These are phyloP conservation scores for Hystrix cristata DNA, from an alignment of 2,113 vertebrate species.

Conservation along the genomic window DNA sequence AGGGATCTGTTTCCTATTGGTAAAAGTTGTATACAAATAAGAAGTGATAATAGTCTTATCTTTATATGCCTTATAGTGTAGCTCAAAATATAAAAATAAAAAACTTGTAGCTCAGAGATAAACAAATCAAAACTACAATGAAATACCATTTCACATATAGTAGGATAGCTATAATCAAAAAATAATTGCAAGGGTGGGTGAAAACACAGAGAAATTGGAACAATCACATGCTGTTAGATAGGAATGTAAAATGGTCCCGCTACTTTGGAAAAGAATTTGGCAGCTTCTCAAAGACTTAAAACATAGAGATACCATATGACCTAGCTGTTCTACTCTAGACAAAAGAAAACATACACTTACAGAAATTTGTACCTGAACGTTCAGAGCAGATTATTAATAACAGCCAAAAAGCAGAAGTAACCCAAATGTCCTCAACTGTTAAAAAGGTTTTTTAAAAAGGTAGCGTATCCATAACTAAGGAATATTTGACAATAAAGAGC, in stretches of 20 bases:
- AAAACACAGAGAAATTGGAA: background rate
- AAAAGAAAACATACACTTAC: background rate
- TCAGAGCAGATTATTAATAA: background rate
- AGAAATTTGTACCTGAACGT: background rate
- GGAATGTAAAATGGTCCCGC: background rate
- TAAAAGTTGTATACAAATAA: background rate
- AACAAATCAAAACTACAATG: background rate
- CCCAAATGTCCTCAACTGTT: background rate
- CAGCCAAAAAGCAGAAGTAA: background rate
- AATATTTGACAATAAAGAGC: background rate
- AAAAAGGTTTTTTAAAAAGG: background rate
- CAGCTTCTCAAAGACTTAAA: background rate
- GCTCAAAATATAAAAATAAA: constrained; percentile 39
- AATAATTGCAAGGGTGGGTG: background rate
- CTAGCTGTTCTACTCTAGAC: background rate
- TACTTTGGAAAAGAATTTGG: background rate
- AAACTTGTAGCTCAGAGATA: background rate
- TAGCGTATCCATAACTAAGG: background rate
- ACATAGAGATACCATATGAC: background rate
- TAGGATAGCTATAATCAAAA: background rate
- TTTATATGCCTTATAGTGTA: background rate
- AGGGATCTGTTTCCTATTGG: background rate
- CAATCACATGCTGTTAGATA: background rate
- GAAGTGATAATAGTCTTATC: background rate
- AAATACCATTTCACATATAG: background rate